Conservation (phyloP, 2,113 vertebrate species). For the Chlorodrepanis virens region DNA sequence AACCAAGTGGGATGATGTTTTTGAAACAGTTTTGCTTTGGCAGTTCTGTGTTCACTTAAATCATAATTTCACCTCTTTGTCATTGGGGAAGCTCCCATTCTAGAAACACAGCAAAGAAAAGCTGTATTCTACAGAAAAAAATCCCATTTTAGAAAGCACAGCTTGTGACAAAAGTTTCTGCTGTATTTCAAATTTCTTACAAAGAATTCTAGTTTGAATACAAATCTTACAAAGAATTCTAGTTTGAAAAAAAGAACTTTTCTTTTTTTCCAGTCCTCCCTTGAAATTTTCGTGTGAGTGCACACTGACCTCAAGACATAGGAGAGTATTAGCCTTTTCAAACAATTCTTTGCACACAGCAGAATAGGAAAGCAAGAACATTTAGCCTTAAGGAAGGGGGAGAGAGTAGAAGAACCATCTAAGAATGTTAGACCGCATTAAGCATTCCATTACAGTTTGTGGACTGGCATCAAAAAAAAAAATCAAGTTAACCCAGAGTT, state of each 20-base stretch:
- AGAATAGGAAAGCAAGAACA: background rate
- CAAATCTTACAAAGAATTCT: background rate
- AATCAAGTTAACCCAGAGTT: constrained; percentile 2
- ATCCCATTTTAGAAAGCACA: background rate
- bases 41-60: background rate
- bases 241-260: background rate
- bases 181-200: background rate
- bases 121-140: background rate
- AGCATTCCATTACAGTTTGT: background rate
- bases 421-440: background rate
- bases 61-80: background rate
- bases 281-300: background rate
- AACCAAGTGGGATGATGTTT: background rate
- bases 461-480: constrained; percentile 27
- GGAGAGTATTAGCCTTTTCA: background rate
- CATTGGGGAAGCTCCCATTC: background rate
- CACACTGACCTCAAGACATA: background rate
- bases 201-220: background rate
- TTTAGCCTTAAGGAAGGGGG: background rate
- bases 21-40: background rate
- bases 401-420: background rate
- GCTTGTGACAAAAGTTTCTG: background rate
- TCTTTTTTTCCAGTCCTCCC: background rate
- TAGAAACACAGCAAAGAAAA: background rate
- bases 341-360: background rate